Evolutionary conservation across 2,113 vertebrate species (phyloP), one percentile per base, ranked within the genome.

Genomic region (Pycnonotus jocosus): DNA sequence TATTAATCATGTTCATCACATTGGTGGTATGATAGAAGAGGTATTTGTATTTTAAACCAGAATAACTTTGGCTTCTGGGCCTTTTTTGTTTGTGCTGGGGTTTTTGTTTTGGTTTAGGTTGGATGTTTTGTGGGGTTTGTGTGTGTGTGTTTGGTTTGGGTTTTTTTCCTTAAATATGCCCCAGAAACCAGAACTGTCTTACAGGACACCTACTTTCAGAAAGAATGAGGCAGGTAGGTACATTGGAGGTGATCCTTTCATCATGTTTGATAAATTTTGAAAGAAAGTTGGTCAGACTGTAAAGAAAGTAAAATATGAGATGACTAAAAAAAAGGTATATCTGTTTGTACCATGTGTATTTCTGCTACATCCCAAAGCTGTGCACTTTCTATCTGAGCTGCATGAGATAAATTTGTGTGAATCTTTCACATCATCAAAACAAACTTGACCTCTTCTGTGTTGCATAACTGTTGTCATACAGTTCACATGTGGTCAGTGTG

Each of bases 301-400:
- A 72, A 85, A 87, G 42, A 82, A 91, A 81, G 69, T 40, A 11
- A 66, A 60, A 53, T 45, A 42, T 30, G 38, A 57, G 35, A 25
- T 27, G 60, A 71, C 7, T 14, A 0, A 14, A 30, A 15, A 9
- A 23, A 31, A 51, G 4, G 7, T 38, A 0, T 50, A n/a, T 80
- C 30, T 90, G 16, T 72, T 72, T 83, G 42, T 76, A 60, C 15
- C 10, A 0, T 45, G 6, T 23, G 6, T 22, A 40, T 64, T 95
- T 88, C 40, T 81, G n/a, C n/a, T 66, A 7, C 42, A 77, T 24
- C 60, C 60, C 0, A 0, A 84, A 86, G 44, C 60, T 80, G 21
- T 84, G 16, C 53, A 53, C 20, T 37, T 81, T 64, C 27, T 64
- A 0, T 44, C 12, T 72, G 78, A 76, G 51, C 50, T 57, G 40